Percentiles rank a stretch among this genome's conserved stretches.
These are phyloP conservation scores for Metaphire vulgaris DNA, from an alignment of 1,140 invertebrate genomes.

Conservation along the genomic window DNA sequence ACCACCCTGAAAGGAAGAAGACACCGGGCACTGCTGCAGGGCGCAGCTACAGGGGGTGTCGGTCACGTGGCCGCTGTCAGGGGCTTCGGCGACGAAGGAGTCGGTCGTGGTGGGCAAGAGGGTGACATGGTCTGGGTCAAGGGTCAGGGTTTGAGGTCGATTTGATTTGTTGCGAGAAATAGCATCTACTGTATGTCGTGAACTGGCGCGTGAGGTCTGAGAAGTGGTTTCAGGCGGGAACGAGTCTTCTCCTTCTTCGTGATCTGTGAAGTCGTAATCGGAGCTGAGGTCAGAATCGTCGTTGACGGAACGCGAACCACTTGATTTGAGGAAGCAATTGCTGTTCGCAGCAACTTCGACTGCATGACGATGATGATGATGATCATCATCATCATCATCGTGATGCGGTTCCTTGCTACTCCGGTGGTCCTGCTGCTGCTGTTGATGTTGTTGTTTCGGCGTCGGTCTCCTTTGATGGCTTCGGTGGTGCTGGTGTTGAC, in stretches of 20 bases:
- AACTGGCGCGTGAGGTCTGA: too few relatives aligned
- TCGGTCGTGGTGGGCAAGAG: not conserved
- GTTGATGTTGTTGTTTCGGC: not conserved
- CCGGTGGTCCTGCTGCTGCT: too few relatives aligned
- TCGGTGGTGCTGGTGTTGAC: constrained; percentile 4
- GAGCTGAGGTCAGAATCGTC: not conserved
- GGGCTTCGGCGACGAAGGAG: not conserved
- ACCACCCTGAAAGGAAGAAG: not conserved
- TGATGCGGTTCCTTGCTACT: too few relatives aligned
- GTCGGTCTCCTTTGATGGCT: not conserved
- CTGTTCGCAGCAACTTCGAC: not conserved
- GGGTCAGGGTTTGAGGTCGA: not conserved
- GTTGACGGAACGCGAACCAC: too few relatives aligned
- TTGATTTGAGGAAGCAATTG: not conserved
- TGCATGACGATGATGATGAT: not conserved
- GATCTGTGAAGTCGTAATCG: not conserved
- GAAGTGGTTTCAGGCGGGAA: too few relatives aligned
- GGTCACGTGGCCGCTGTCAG: not conserved
- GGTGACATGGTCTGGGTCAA: not conserved
- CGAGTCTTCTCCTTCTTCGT: not conserved
- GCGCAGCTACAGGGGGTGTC: not conserved
- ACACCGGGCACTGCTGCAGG: not conserved
- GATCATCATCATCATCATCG: not conserved
- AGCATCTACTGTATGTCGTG: too few relatives aligned
- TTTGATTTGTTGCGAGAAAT: not conserved